Evolutionary conservation across 2,888 invertebrate species (phyloP), one percentile per base, ranked within the genome.

Genomic region (Argyresthia albistria): DNA sequence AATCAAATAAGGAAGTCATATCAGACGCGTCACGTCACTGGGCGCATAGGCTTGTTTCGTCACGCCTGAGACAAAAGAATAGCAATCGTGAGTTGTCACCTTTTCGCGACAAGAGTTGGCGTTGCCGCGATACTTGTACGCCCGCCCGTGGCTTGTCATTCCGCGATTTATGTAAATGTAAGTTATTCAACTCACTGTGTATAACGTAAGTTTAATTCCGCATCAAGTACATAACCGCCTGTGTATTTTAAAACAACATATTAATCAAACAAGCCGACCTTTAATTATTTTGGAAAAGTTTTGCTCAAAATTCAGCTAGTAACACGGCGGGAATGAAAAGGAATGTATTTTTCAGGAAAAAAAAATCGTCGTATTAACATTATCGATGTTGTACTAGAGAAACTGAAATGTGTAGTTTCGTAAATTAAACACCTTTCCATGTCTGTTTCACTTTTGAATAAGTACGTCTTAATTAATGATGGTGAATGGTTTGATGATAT

Each of bases 281-380:
- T 73, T 80, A 78, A n/a, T 83, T 83, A 82, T 83, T 83, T 79
- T 77, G 80, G 73, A 73, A 80, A 81, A 70, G 73, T 78, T 80
- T 86, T 86, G 84, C 86, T 86, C 84, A 84, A 86, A 74, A 73
- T 14, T 39, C 39, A 25, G 25, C 67, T 76, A 74, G 62, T 73
- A 68, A 73, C 65, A 73, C 59, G 70, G 76, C 73, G 72, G 67
- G 73, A 66, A 73, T 69, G 60, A 60, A 57, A 35, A 16, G 25
- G n/a, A 63, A 61, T 58, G 57, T 46, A 59, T 60, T 60, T 59
- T 39, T 63, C 67, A 65, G 67, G 59, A 11, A 54, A 59, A 60
- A 50, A 53, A 45, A 53, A 43, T 53, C 48, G 55, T 57, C 57
- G 68, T 71, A 67, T 60, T 63, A 68, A 66, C 66, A 68, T 68